These are phyloP conservation scores for Cosmorhoe ocellata DNA, from an alignment of 2,888 invertebrate species.

Conservation along the genomic window DNA sequence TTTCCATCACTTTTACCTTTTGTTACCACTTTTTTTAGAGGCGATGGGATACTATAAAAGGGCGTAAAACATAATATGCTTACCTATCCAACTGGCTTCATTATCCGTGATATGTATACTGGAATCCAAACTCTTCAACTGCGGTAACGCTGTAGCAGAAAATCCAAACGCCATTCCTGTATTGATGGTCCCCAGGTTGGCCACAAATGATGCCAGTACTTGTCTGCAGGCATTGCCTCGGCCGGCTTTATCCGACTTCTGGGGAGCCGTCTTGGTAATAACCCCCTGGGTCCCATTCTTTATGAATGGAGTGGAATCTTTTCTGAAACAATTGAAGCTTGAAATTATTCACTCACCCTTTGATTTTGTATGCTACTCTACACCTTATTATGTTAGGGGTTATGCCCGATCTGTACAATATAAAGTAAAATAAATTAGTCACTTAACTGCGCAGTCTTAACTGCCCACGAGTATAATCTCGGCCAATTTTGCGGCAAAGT, in stretches of 20 bases:
- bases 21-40: background rate
- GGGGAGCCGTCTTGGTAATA: slow-evolving; percentile 53
- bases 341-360: too few relatives aligned
- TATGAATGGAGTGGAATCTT: slow-evolving; percentile 66
- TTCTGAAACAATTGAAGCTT: slow-evolving; percentile 53
- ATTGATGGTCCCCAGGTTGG: slow-evolving; percentile 86
- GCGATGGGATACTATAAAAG: too few relatives aligned
- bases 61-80: too few relatives aligned
- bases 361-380: too few relatives aligned
- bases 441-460: too few relatives aligned
- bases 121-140: slow-evolving; percentile 75
- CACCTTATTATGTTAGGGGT: too few relatives aligned
- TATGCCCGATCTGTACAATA: too few relatives aligned
- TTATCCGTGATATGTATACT: slow-evolving; percentile 76
- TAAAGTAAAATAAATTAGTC: too few relatives aligned
- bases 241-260: slow-evolving; percentile 53
- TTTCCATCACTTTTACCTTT: too few relatives aligned
- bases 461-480: too few relatives aligned
- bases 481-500: too few relatives aligned
- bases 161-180: slow-evolving; percentile 88
- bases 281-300: slow-evolving; percentile 60
- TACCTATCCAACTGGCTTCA: slow-evolving; percentile 87
- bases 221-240: slow-evolving; percentile 78
- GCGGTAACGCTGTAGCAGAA: slow-evolving; percentile 85
- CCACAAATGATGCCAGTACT: slow-evolving; percentile 84